These are phyloP conservation scores for Marronus borbonicus DNA, from an alignment of 2,888 invertebrate species.

Conservation along the genomic window DNA sequence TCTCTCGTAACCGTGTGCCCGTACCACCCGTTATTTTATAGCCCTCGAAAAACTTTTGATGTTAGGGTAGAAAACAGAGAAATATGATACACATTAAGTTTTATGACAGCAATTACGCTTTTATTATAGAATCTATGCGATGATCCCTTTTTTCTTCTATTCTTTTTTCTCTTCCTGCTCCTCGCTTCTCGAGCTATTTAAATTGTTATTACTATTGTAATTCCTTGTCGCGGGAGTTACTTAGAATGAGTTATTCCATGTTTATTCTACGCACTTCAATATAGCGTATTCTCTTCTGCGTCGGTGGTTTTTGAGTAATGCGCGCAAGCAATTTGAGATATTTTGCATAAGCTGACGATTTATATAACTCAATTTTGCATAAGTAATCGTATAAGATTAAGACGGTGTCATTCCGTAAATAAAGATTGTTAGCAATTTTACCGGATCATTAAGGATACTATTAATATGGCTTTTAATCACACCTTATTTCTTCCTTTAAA, in stretches of 20 bases:
- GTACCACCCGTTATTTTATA: slow-evolving; percentile 45
- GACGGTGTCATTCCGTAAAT: background rate
- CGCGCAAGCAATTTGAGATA: background rate
- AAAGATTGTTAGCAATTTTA: slow-evolving; percentile 4
- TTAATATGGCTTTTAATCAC: background rate
- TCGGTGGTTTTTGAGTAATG: no score
- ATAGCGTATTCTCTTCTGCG: no score
- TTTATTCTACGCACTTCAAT: no score
- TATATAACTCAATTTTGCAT: background rate
- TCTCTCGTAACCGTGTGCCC: background rate
- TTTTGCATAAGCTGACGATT: background rate
- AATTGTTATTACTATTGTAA: slow-evolving; percentile 26
- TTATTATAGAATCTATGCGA: slow-evolving; percentile 33
- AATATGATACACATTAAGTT: slow-evolving; percentile 56
- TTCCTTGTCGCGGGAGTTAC: slow-evolving; percentile 1
- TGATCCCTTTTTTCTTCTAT: background rate
- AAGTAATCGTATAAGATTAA: background rate
- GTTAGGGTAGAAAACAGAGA: slow-evolving; percentile 49
- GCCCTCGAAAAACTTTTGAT: slow-evolving; percentile 46
- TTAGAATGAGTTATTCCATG: background rate
- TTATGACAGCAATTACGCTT: slow-evolving; percentile 52
- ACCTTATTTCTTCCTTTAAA: no score
- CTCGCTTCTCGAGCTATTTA: background rate
- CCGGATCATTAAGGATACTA: background rate
- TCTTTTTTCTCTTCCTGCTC: background rate